These are phyloP conservation scores for Aratinga solstitialis DNA, from an alignment of 2,797 vertebrate species.

Conservation along the genomic window DNA sequence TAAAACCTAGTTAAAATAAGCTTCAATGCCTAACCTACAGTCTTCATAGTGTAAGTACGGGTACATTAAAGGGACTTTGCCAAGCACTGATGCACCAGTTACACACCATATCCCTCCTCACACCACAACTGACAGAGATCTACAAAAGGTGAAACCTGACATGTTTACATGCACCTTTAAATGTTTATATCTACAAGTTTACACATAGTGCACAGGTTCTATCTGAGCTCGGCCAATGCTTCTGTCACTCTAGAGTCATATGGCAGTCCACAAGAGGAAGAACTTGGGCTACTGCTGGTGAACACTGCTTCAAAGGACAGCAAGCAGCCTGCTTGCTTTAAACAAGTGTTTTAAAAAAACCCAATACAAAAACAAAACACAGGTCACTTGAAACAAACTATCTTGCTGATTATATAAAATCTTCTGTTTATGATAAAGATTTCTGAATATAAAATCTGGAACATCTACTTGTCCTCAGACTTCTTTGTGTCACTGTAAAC, in stretches of 20 bases:
- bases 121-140: background rate
- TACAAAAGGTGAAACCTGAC: background rate
- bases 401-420: background rate
- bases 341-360: background rate
- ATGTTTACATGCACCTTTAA: background rate
- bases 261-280: background rate
- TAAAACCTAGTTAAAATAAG: background rate
- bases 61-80: background rate
- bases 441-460: background rate
- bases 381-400: background rate
- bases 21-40: background rate
- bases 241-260: background rate
- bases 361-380: background rate
- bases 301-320: background rate
- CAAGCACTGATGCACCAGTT: background rate
- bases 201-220: background rate
- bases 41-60: background rate
- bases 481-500: background rate
- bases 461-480: background rate
- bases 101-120: background rate
- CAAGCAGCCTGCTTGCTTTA: background rate
- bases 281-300: background rate
- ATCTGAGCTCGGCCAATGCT: background rate
- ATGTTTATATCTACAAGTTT: background rate
- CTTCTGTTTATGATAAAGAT: background rate